Percentiles rank a stretch among this genome's conserved stretches.
These are phyloP conservation scores for Emberiza fucata DNA, from an alignment of 2,113 vertebrate genomes.

Conservation along the genomic window DNA sequence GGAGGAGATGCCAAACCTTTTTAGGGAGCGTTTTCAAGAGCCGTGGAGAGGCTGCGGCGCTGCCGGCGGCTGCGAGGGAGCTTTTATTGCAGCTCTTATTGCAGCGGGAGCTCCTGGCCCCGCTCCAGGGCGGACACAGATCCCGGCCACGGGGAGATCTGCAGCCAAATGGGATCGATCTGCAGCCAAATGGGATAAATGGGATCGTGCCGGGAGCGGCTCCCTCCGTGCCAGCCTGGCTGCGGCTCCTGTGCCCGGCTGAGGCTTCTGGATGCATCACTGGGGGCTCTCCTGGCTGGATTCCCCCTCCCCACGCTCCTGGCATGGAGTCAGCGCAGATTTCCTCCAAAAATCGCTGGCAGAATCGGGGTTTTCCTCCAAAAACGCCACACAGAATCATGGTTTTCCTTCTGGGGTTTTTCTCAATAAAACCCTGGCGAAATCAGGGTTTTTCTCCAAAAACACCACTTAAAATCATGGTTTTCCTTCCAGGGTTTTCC, in stretches of 20 bases:
- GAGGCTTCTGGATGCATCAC: not conserved
- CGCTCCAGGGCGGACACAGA: not conserved
- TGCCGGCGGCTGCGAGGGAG: not conserved
- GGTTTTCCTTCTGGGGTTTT: too few relatives aligned
- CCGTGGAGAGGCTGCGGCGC: not conserved
- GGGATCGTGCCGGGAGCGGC: not conserved
- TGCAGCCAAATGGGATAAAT: not conserved
- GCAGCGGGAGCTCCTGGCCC: not conserved
- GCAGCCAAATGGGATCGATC: not conserved
- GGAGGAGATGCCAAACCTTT: conserved; percentile 21
- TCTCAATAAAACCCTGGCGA: too few relatives aligned
- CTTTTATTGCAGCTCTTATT: conserved; percentile 23
- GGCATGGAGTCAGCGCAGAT: not conserved
- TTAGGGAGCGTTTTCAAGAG: conserved; percentile 24
- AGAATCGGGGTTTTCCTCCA: not conserved
- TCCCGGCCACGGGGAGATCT: not conserved
- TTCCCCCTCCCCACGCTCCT: not conserved
- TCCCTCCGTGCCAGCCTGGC: not conserved
- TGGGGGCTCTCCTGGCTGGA: not conserved
- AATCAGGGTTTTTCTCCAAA: too few relatives aligned
- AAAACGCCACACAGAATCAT: not conserved
- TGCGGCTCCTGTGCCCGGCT: not conserved
- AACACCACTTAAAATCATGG: too few relatives aligned
- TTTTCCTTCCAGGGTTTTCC: too few relatives aligned
- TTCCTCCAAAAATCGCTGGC: not conserved